Evolutionary conservation across 2,113 vertebrate genomes (phyloP).

Genomic region (Nannospalax galili): DNA sequence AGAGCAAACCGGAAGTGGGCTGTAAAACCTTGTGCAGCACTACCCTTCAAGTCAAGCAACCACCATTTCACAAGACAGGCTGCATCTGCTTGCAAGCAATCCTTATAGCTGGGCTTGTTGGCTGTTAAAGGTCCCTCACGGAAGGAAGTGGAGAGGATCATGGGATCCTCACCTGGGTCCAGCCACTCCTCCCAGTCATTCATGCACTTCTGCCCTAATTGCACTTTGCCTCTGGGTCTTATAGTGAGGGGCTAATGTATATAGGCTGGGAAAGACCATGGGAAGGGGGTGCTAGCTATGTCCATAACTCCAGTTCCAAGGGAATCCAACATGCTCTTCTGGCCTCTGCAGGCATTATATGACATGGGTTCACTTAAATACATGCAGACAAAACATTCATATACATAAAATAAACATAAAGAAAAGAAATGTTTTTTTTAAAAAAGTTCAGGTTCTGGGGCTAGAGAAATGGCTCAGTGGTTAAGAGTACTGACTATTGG

Average conservation of each 20-base stretch:
- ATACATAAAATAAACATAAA: too few relatives aligned
- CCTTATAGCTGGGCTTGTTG: not conserved
- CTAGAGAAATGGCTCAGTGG: too few relatives aligned
- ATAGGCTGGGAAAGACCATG: not conserved
- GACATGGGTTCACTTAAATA: too few relatives aligned
- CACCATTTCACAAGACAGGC: not conserved
- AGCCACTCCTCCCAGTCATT: not conserved
- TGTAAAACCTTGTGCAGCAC: not conserved
- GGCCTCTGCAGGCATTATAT: too few relatives aligned
- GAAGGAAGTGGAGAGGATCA: too few relatives aligned
- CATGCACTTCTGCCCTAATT: not conserved
- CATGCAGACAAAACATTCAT: too few relatives aligned
- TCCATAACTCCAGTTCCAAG: too few relatives aligned
- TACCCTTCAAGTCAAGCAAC: not conserved
- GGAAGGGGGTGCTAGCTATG: not conserved
- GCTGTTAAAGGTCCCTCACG: rapidly evolving
- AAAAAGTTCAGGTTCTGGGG: too few relatives aligned
- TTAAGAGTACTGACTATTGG: too few relatives aligned
- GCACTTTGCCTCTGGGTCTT: not conserved
- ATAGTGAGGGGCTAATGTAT: not conserved
- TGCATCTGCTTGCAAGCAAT: not conserved
- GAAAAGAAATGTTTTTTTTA: too few relatives aligned
- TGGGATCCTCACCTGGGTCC: not conserved
- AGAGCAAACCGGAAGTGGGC: not conserved
- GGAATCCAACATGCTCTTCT: too few relatives aligned